Evolutionary conservation across 2,888 invertebrate genomes (phyloP).

Genomic region (Corbicula japonica): DNA sequence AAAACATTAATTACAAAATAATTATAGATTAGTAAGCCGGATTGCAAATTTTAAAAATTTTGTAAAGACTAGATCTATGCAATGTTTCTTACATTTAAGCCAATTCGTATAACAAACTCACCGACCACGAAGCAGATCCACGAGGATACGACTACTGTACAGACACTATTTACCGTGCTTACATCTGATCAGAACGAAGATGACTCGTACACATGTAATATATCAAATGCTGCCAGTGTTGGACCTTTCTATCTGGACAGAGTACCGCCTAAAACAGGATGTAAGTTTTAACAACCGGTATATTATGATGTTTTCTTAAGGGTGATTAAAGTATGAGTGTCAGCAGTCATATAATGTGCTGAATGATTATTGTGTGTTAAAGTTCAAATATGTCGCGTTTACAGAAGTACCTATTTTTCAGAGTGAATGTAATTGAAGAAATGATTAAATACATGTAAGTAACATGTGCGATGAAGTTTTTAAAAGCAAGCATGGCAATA

Average conservation of each 20-base stretch:
- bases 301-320: too few species aligned
- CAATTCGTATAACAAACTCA: conserved; percentile 14
- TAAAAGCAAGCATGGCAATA: too few species aligned
- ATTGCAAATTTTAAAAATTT: background rate
- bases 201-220: conserved; percentile 14
- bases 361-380: too few species aligned
- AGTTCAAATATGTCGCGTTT: too few species aligned
- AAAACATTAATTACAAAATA: background rate
- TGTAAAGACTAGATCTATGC: too few species aligned
- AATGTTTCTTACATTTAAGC: background rate
- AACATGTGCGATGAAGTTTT: too few species aligned
- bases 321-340: too few species aligned
- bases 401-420: too few species aligned
- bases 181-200: conserved; percentile 5
- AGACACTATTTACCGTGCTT: conserved; percentile 3
- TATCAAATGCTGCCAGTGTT: background rate
- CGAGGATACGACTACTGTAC: background rate
- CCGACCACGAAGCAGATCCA: background rate
- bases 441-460: too few species aligned
- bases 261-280: conserved; percentile 1
- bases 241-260: conserved; percentile 25
- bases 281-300: too few species aligned
- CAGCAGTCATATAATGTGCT: too few species aligned
- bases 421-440: too few species aligned
- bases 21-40: background rate